phyloP scores from a whole-genome alignment of 2,797 vertebrate genomes.

The Diceros bicornis region DNA sequence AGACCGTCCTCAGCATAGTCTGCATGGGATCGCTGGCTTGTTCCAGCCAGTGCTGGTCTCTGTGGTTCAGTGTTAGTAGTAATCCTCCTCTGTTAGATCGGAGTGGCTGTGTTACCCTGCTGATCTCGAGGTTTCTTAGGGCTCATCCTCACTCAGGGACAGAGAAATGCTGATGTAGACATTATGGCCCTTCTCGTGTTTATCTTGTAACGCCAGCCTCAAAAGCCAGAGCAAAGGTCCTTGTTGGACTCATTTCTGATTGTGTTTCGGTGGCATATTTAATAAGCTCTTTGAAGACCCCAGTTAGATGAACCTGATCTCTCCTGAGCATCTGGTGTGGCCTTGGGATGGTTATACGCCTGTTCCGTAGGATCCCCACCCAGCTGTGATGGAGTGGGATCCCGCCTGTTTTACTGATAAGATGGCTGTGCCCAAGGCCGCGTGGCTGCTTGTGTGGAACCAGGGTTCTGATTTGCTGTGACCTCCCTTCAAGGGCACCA shows the following conservation, averaged over 20 bases:
- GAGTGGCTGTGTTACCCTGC: rapidly evolving
- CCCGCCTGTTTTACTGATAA: rapidly evolving
- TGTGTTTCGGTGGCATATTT: background rate
- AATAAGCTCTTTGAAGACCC: background rate
- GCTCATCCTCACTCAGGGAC: rapidly evolving
- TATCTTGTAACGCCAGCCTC: background rate
- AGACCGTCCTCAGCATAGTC: rapidly evolving
- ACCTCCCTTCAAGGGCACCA: background rate
- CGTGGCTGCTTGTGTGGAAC: rapidly evolving
- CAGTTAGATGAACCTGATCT: rapidly evolving
- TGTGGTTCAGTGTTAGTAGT: rapidly evolving
- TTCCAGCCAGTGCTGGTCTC: rapidly evolving
- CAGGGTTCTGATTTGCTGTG: rapidly evolving
- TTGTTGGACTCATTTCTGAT: rapidly evolving
- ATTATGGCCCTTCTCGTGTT: rapidly evolving
- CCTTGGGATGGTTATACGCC: rapidly evolving
- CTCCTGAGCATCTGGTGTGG: rapidly evolving
- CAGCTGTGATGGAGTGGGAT: rapidly evolving
- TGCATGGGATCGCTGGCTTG: rapidly evolving
- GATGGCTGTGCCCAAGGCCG: rapidly evolving
- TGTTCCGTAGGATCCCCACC: rapidly evolving
- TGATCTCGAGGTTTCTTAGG: rapidly evolving
- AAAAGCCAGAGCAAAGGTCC: rapidly evolving
- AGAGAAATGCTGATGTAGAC: rapidly evolving
- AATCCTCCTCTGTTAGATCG: rapidly evolving